These are phyloP conservation scores for Enteromius paludinosus DNA, from an alignment of 2,797 vertebrate genomes.

Conservation along the genomic window DNA sequence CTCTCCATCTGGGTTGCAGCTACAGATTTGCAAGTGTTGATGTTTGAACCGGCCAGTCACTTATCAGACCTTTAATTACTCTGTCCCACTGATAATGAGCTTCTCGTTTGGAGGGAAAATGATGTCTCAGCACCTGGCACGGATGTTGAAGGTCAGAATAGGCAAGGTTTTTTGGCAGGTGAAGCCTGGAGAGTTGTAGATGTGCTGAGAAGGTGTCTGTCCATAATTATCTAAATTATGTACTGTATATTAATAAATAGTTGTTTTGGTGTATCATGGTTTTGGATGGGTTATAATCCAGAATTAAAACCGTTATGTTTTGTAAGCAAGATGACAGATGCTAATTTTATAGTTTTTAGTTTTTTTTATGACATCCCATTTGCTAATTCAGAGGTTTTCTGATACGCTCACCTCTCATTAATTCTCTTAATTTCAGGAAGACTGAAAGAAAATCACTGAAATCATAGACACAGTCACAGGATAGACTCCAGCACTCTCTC, in stretches of 20 bases:
- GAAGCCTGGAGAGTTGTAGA: background rate
- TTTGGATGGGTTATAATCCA: constrained; percentile 7
- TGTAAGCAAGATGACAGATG: background rate
- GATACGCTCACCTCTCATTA: constrained; percentile 10
- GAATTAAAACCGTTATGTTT: background rate
- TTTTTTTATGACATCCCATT: background rate
- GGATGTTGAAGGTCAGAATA: constrained; percentile 32
- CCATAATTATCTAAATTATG: background rate
- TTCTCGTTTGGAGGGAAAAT: constrained; percentile 27
- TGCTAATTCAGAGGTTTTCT: background rate
- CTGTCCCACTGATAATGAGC: constrained; percentile 27
- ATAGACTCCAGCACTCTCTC: constrained; percentile 31
- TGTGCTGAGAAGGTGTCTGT: constrained; percentile 9
- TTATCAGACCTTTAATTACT: constrained; percentile 43
- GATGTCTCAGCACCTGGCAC: constrained; percentile 30
- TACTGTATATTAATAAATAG: constrained; percentile 17
- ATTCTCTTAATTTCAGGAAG: constrained; percentile 16
- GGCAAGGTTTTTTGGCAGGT: constrained; percentile 9
- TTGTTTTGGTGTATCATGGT: background rate
- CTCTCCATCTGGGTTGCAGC: constrained; percentile 37
- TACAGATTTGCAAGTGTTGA: constrained; percentile 30
- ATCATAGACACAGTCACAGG: constrained; percentile 44
- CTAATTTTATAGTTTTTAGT: background rate
- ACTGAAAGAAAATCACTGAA: constrained; percentile 28
- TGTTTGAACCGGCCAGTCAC: constrained; percentile 6